Percentiles rank a stretch among this genome's conserved stretches.
These are phyloP conservation scores for Hylomyscus alleni DNA, from an alignment of 2,797 vertebrate genomes.

Conservation along the genomic window DNA sequence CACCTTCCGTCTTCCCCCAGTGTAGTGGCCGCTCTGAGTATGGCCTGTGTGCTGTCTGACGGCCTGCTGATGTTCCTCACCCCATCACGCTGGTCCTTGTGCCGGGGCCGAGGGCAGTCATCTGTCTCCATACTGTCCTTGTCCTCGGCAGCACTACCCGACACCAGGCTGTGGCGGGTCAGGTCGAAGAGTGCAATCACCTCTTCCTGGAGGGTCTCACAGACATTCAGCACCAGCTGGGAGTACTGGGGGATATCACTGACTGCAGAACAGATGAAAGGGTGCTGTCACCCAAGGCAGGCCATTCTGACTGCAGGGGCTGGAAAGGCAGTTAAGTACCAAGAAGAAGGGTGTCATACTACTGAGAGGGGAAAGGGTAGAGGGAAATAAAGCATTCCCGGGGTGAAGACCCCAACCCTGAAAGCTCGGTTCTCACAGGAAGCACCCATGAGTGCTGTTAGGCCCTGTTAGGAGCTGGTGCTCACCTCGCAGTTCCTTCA, in stretches of 20 bases:
- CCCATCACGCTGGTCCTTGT: constrained; percentile 97
- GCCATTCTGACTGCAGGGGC: not conserved
- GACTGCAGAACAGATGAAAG: constrained; percentile 83
- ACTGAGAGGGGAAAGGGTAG: not conserved
- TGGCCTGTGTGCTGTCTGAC: not conserved
- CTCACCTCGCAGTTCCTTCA: constrained; percentile 95
- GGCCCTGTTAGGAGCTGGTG: fast-evolving
- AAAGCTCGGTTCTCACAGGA: not conserved
- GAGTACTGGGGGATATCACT: constrained; percentile 94
- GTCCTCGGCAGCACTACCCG: constrained; percentile 89
- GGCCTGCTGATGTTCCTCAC: constrained; percentile 86
- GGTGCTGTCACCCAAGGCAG: not conserved
- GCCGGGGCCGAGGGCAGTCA: constrained; percentile 89
- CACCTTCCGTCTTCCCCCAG: not conserved
- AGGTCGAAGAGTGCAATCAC: constrained; percentile 94
- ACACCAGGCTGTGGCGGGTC: constrained; percentile 92
- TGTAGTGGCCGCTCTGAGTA: not conserved
- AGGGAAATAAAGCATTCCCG: not conserved
- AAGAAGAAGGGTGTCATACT: not conserved
- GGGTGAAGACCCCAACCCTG: not conserved
- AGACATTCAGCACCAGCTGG: constrained; percentile 95
- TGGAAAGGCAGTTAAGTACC: not conserved
- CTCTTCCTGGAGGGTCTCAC: constrained; percentile 96
- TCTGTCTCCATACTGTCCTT: constrained; percentile 99
- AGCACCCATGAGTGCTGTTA: too few species aligned